Percentiles rank a stretch among this genome's conserved stretches.
These are phyloP conservation scores for Drosophila subsilvestris DNA, from an alignment of 2,888 invertebrate genomes.

Conservation along the genomic window DNA sequence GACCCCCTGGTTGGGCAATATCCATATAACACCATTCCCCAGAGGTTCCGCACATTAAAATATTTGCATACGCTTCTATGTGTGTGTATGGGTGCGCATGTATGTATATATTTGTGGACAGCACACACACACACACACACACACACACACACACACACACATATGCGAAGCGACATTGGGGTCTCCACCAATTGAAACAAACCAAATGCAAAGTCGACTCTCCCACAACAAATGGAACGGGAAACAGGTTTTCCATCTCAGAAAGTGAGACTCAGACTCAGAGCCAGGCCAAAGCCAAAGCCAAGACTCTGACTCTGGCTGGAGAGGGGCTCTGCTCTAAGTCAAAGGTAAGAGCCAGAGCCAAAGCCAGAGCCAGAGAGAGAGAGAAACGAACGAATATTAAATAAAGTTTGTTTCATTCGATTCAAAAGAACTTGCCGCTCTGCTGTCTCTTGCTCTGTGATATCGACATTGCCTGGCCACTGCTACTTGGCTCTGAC, in stretches of 20 bases:
- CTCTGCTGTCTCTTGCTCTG: slow-evolving; percentile 26
- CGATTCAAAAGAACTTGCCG: slow-evolving; percentile 77
- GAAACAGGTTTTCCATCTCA: slow-evolving; percentile 69
- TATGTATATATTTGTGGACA: slow-evolving; percentile 41
- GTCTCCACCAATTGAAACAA: slow-evolving; percentile 77
- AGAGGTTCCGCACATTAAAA: slow-evolving; percentile 61
- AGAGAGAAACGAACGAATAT: slow-evolving; percentile 59
- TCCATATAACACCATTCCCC: slow-evolving; percentile 43
- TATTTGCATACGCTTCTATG: slow-evolving; percentile 66
- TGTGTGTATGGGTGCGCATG: slow-evolving; percentile 29
- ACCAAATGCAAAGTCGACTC: slow-evolving; percentile 76
- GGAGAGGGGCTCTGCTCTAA: neutral
- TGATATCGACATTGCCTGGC: slow-evolving; percentile 8
- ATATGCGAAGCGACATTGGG: slow-evolving; percentile 43
- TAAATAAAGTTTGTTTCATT: slow-evolving; percentile 75
- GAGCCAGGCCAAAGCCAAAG: neutral
- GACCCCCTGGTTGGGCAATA: slow-evolving; percentile 4
- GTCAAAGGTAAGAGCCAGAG: neutral
- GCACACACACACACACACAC: slow-evolving; percentile 57
- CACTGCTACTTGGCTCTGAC: slow-evolving; percentile 50
- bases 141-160: slow-evolving; percentile 53
- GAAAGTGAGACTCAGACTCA: slow-evolving; percentile 12
- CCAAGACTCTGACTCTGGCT: neutral
- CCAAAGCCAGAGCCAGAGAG: slow-evolving; percentile 1
- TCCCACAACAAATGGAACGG: slow-evolving; percentile 75